phyloP scores from a whole-genome alignment of 2,888 invertebrate genomes.

The Callosobruchus maculatus region DNA sequence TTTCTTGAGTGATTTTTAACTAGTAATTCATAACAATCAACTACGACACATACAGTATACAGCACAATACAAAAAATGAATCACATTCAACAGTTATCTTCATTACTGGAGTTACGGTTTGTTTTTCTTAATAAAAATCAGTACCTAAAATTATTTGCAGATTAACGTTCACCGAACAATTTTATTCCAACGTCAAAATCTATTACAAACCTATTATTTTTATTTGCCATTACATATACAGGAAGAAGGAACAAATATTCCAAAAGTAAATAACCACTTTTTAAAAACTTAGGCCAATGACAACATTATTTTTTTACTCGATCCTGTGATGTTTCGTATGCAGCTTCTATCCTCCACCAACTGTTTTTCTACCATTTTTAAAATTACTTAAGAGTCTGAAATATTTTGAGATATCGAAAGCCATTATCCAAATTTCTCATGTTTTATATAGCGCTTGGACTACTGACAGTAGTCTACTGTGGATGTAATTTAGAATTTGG shows the following conservation, averaged over 20 bases:
- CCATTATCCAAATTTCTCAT: too few species aligned
- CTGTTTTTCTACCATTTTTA: too few species aligned
- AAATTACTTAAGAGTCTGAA: too few species aligned
- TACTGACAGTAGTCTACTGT: too few species aligned
- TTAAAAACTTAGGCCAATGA: neutral
- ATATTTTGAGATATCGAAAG: too few species aligned
- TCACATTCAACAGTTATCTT: slow-evolving; percentile 43
- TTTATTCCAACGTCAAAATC: neutral
- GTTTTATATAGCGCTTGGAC: too few species aligned
- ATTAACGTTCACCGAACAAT: neutral
- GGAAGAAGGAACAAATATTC: neutral
- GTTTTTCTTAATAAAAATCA: neutral
- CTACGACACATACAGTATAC: slow-evolving; percentile 27
- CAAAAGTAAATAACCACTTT: neutral
- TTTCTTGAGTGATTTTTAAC: neutral
- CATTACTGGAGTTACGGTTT: slow-evolving; percentile 28
- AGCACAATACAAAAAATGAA: slow-evolving; percentile 46
- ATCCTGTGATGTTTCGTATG: too few species aligned
- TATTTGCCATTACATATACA: neutral
- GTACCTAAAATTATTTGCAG: slow-evolving; percentile 6
- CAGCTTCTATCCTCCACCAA: too few species aligned
- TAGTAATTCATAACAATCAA: neutral
- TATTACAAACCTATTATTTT: neutral
- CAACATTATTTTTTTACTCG: neutral
- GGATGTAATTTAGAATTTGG: too few species aligned